These are phyloP conservation scores for Noctua janthe DNA, from an alignment of 2,888 invertebrate genomes.

Conservation along the genomic window DNA sequence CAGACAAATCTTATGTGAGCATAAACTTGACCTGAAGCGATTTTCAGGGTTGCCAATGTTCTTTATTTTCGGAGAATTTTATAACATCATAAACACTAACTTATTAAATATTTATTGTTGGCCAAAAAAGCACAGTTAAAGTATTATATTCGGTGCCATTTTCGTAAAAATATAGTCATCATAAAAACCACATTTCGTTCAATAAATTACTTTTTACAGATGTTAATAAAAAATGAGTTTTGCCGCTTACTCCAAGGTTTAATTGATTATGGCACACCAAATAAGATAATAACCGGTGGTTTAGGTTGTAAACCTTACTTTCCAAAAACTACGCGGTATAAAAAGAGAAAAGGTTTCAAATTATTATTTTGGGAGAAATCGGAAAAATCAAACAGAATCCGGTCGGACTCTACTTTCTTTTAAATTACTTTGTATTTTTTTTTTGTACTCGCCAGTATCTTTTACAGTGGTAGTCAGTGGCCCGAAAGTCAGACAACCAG, in stretches of 20 bases:
- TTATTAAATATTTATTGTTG: slow-evolving; percentile 4
- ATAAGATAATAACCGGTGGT: slow-evolving; percentile 6
- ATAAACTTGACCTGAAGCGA: background rate
- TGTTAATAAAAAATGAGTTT: slow-evolving; percentile 14
- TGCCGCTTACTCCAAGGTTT: slow-evolving; percentile 30
- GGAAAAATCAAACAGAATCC: background rate
- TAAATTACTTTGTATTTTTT: background rate
- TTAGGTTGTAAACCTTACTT: slow-evolving; percentile 5
- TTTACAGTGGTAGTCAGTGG: background rate
- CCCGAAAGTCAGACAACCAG: too few species aligned
- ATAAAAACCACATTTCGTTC: slow-evolving; percentile 41
- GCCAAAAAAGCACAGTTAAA: slow-evolving; percentile 14
- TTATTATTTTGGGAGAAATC: background rate
- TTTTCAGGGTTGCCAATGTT: slow-evolving; percentile 32
- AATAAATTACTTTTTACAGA: slow-evolving; percentile 37
- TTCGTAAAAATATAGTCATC: slow-evolving; percentile 3
- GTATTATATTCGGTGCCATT: background rate
- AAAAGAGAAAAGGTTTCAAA: background rate
- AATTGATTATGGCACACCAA: slow-evolving; percentile 34
- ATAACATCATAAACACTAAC: background rate
- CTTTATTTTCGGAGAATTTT: background rate
- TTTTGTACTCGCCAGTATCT: background rate
- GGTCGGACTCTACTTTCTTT: background rate
- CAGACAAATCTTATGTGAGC: background rate
- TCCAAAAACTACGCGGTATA: background rate